Conservation (phyloP, 2,113 vertebrate species). For the human region GRCh38 chr4:168306001-168306500, state of each 20-base stretch:
- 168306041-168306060: background rate
- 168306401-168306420: background rate
- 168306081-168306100: background rate
- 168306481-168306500: slow-evolving; percentile 68
- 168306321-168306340: background rate
- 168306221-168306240: background rate
- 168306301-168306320: background rate
- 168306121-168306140: background rate
- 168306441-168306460: slow-evolving; percentile 66
- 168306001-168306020: background rate
- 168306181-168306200: background rate
- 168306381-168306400: fast-evolving
- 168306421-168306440: slow-evolving; percentile 76
- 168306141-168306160: background rate
- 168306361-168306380: slow-evolving; percentile 62
- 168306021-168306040: background rate
- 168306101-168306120: background rate
- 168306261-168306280: background rate
- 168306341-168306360: background rate
- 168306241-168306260: background rate
- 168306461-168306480: slow-evolving; percentile 75
- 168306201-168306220: background rate
- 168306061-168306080: background rate
- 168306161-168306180: background rate
- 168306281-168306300: background rate